These are phyloP conservation scores for Sander lucioperca DNA, from an alignment of 2,113 vertebrate species.

Conservation along the genomic window DNA sequence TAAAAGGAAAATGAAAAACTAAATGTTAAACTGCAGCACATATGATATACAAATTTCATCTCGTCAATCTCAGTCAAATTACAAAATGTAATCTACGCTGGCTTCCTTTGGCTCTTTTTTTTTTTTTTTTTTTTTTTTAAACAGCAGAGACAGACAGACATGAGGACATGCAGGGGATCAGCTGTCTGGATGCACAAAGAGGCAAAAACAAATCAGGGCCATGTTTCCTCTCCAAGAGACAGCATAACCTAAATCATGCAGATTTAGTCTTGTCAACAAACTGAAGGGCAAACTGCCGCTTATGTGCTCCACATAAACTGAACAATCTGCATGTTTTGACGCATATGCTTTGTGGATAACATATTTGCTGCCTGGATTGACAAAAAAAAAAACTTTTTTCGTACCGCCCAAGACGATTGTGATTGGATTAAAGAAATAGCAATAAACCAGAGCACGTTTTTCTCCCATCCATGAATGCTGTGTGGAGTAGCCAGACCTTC, in stretches of 20 bases:
- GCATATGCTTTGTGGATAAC: conserved; percentile 1
- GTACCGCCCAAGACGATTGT: too few relatives aligned
- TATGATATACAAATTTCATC: neutral
- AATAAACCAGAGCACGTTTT: too few relatives aligned
- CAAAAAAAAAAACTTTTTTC: neutral
- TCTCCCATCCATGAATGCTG: too few relatives aligned
- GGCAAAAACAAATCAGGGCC: conserved; percentile 41
- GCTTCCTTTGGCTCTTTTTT: neutral
- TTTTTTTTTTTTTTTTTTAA: neutral
- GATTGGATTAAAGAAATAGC: too few relatives aligned
- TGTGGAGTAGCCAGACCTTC: too few relatives aligned
- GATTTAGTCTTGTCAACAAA: conserved; percentile 38
- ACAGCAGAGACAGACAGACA: conserved; percentile 1
- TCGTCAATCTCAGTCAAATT: neutral
- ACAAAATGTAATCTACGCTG: neutral
- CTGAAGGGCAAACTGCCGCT: conserved; percentile 35
- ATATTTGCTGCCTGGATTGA: neutral
- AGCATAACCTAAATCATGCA: conserved; percentile 48
- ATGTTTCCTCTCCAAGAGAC: conserved; percentile 46
- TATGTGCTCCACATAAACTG: conserved; percentile 26
- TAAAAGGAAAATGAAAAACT: neutral
- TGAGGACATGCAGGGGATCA: conserved; percentile 48
- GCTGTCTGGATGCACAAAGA: conserved; percentile 47
- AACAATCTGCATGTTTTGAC: neutral
- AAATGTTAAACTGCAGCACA: too few relatives aligned